phyloP scores from a whole-genome alignment of 2,113 vertebrate species.

The Pseudopodoces humilis region DNA sequence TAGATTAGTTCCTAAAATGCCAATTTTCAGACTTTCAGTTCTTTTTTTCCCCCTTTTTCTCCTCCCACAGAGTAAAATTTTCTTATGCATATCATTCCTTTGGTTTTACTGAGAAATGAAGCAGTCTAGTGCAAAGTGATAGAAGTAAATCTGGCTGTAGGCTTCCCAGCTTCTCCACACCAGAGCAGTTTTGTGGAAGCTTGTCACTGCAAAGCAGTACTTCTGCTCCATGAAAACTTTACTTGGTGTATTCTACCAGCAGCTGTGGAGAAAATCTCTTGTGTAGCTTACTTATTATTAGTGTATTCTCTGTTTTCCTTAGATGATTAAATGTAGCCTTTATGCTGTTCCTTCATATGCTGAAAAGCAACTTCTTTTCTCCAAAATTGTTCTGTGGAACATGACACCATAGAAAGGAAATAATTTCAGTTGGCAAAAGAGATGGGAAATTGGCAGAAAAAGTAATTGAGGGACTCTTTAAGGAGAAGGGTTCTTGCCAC shows the following conservation, averaged over 20 bases:
- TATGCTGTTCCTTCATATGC: neutral
- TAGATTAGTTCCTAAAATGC: neutral
- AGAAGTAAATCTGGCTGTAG: neutral
- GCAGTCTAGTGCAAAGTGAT: neutral
- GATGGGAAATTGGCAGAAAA: neutral
- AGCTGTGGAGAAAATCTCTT: neutral
- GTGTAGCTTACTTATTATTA: neutral
- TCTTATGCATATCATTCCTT: neutral
- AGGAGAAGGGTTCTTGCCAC: neutral
- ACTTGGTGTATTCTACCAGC: neutral
- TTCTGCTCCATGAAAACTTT: neutral
- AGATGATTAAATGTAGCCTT: neutral
- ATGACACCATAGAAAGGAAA: neutral
- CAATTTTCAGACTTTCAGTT: neutral
- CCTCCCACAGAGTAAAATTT: neutral
- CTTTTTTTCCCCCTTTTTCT: neutral
- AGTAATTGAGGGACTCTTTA: neutral
- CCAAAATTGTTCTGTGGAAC: neutral
- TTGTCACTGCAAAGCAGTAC: neutral
- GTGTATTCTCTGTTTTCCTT: neutral
- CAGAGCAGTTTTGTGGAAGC: neutral
- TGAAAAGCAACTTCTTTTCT: neutral
- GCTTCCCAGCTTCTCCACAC: neutral
- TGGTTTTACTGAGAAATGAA: neutral
- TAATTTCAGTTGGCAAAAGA: neutral